Evolutionary conservation across 2,888 invertebrate genomes (phyloP), one percentile per base, ranked within the genome.

Genomic region (Sialis lutaria): DNA sequence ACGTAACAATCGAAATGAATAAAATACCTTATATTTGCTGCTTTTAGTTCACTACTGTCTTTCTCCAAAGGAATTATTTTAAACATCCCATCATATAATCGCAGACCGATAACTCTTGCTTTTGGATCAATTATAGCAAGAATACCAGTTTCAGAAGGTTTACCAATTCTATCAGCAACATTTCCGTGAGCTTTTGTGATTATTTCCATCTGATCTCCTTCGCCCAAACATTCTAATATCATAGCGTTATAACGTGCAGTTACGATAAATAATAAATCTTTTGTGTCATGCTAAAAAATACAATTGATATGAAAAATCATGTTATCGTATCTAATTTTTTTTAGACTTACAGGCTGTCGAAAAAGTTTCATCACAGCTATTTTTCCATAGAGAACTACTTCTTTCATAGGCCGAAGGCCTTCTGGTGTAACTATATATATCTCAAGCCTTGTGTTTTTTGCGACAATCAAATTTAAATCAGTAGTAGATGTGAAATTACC

Each of bases 21-120:
- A 48, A 48, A 13, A 53, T 57, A 80, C 80, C 80, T 72, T 60
- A 81, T 71, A 65, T 79, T 82, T 47, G 90, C 90, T 45, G 96
- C 93, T 67, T 91, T 93, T 31, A 97, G 67, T 67, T 97, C 96
- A 50, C 80, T 84, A 53, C 89, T 91, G 56, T 93, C 92, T 59
- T 86, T 87, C 58, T 96, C 93, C 53, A 97, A 69, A 0, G 96
- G 95, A 57, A 98, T 95, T 50, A 98, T 90, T 67, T 98, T 98
- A 59, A 98, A 88, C 8, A 96, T 70, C 2, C 97, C 97, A 70
- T 96, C 96, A 64, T 97, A 98, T 1, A 97, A 69, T 51, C 96
- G 75, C 53, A 98, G 73, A 6, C 95, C 97, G 58, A 98, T 96
- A 2, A 96, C 87, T 55, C 95, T 75, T 6, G 92, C 89, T 64